These are phyloP conservation scores for Caenorhabditis macrosperma DNA, from an alignment of 2,888 invertebrate species.

Conservation along the genomic window DNA sequence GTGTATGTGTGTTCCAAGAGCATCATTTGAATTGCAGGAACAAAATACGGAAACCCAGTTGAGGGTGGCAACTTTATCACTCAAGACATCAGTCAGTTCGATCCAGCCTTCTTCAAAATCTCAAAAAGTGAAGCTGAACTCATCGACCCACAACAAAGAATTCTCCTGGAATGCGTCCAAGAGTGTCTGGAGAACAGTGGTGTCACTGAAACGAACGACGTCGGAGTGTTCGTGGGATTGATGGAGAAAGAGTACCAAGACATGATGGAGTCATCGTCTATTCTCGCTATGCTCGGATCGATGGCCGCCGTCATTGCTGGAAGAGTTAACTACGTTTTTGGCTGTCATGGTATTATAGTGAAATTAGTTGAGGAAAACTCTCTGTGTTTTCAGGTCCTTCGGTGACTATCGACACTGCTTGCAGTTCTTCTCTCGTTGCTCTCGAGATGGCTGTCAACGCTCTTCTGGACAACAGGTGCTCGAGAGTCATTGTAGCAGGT, in stretches of 20 bases:
- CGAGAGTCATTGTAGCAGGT: constrained; percentile 90
- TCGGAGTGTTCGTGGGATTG: constrained; percentile 75
- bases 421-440: constrained; percentile 95
- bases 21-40: constrained; percentile 16
- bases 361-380: neutral
- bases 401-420: constrained; percentile 95
- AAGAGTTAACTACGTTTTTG: constrained; percentile 72
- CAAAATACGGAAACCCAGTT: constrained; percentile 67
- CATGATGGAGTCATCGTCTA: constrained; percentile 63
- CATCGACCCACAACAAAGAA: constrained; percentile 78
- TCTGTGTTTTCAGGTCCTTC: constrained; percentile 84
- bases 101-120: constrained; percentile 76
- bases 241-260: constrained; percentile 78
- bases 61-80: constrained; percentile 77
- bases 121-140: constrained; percentile 74
- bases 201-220: constrained; percentile 49
- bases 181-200: constrained; percentile 77
- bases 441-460: constrained; percentile 86
- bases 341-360: constrained; percentile 55
- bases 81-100: constrained; percentile 68
- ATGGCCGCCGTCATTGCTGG: constrained; percentile 73
- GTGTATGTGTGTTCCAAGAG: neutral
- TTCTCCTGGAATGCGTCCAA: constrained; percentile 74
- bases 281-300: constrained; percentile 71
- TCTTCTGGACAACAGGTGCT: constrained; percentile 90